Base-by-base conservation (phyloP, 1,140 invertebrate genomes). In the Megalopta genalis region DNA sequence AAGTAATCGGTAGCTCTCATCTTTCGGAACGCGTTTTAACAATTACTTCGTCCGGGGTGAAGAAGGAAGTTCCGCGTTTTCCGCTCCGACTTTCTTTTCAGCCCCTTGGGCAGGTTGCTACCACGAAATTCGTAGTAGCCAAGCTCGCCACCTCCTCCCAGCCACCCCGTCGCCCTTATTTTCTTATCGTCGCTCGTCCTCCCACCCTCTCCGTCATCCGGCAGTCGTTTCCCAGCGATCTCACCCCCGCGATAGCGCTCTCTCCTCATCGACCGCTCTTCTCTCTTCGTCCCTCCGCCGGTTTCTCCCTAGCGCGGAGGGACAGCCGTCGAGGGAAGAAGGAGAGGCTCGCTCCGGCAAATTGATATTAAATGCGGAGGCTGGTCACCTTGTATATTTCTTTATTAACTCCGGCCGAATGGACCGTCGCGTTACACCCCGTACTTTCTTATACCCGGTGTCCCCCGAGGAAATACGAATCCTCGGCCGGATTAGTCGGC, bases 331-430 rank as follows among this genome's bases (percentile, higher is more conserved):
- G 80, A 66, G 85, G 86, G 82, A 88, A 70, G 83, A 80, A 85
- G 84, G 86, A 80, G 73, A 46, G 42, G 10, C 42, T 83, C 42
- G 78, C 76, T 32, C 77, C 82, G 83, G 88, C 90, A 92, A 92
- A 92, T 92, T 92, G 91, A 91, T 90, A 91, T 90, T 90, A 90
- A 92, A 91, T 90, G 90, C 87, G 86, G 83, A 87, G 89, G 90
- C 87, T 88, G 91, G 89, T 89, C 90, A 90, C 89, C 88, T 89
- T 90, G 88, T 90, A 88, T 90, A 88, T 89, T 90, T 90, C 90
- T 90, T 90, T 90, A 90, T 90, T 90, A 90, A 90, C 88, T 90
- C 71, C 77, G 63, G 64, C 52, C 78, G 80, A 89, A 84, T 83
- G 83, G 82, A 77, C 80, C 77, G 62, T 77, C 66, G 23, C n/a